Base-by-base conservation (phyloP, 1,140 invertebrate species). In the Euglossa dilemma region DNA sequence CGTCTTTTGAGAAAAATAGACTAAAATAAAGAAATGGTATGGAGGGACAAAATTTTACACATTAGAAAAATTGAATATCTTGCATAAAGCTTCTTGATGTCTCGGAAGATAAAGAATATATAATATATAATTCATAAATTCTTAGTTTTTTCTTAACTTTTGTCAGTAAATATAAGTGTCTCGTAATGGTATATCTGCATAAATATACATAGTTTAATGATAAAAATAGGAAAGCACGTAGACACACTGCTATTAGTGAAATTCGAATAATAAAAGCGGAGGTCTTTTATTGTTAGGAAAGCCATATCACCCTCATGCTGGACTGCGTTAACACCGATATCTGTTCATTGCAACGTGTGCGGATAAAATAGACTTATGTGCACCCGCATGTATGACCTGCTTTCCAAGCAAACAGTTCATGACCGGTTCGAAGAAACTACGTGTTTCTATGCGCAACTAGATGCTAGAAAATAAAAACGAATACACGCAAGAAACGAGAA, bases 311-410 rank as follows among this genome's bases (percentile, higher is more conserved):
- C 79, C 71, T 74, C 79, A 73, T 74, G 43, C 23, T 43, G 36
- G 11, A 23, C n/a, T 57, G 36, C 50, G 50, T 71, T 72, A 73
- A 80, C 36, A n/a, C 57, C 70, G 71, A 80, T 80, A 80, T 74
- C 50, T 52, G 20, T 66, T 43, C 25, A n/a, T 43, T 12, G 52
- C 76, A 50, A 12, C 36, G 14, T 45, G 11, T 18, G 43, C 11
- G 25, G 50, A 80, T 74, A 74, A 74, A 74, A 47, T 28, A 16
- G 47, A 64, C 70, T 52, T 63, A 73, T 12, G 28, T 56, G 57
- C 63, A 64, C 59, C 71, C 70, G 79, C 70, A 80, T 80, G 50
- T 64, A 64, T 43, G 71, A 80, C 59, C 79, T 64, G 71, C 18
- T 80, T 80, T 43, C 71, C 50, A 23, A 66, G 50, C 59, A 74